Evolutionary conservation across 2,888 invertebrate genomes (phyloP).

Genomic region (Entomobrya proxima): DNA sequence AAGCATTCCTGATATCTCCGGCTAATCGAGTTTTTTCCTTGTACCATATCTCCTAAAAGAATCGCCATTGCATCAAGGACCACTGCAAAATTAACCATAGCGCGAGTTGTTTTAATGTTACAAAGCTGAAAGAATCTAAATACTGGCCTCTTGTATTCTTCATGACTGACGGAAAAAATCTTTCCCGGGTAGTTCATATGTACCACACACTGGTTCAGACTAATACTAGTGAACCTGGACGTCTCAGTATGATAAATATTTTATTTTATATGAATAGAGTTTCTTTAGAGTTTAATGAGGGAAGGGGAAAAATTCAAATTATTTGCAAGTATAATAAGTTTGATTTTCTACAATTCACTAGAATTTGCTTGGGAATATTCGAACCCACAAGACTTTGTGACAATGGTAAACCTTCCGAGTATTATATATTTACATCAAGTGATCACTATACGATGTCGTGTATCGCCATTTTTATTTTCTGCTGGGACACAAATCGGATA

Average conservation of each 20-base stretch:
- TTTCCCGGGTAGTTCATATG: conserved; percentile 2
- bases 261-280: neutral
- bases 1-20: neutral
- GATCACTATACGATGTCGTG: neutral
- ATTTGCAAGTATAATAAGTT: neutral
- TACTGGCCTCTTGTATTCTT: conserved; percentile 41
- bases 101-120: neutral
- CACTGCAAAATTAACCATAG: neutral
- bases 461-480: conserved; percentile 40
- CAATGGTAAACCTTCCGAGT: neutral
- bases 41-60: neutral
- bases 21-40: neutral
- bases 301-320: neutral
- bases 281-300: neutral
- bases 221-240: neutral
- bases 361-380: conserved; percentile 48
- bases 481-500: conserved; percentile 41
- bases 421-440: neutral
- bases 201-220: conserved; percentile 16
- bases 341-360: neutral
- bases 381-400: conserved; percentile 25
- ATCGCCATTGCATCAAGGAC: neutral
- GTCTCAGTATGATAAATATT: neutral
- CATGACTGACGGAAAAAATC: neutral
- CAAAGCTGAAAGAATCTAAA: neutral